Evolutionary conservation across 2,888 invertebrate genomes (phyloP).

Genomic region (Apamea crenata): DNA sequence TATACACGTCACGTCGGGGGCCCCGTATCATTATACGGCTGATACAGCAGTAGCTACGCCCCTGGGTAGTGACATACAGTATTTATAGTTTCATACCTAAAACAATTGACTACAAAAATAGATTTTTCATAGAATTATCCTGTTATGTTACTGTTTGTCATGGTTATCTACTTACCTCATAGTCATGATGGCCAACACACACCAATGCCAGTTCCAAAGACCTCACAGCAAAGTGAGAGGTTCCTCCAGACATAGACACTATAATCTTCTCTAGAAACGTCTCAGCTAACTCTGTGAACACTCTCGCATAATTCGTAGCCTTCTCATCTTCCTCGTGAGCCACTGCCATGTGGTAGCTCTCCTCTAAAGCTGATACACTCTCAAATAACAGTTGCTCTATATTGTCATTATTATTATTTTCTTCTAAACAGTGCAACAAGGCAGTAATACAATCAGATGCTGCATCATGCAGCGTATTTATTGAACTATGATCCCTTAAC

Average conservation of each 20-base stretch:
- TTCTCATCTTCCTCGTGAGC: conserved; percentile 98
- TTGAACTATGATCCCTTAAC: conserved; percentile 91
- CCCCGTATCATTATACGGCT: no score
- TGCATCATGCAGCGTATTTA: conserved; percentile 94
- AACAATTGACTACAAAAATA: neutral
- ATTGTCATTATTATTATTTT: conserved; percentile 93
- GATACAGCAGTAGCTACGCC: no score
- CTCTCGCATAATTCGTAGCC: conserved; percentile 97
- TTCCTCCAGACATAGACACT: conserved; percentile 90
- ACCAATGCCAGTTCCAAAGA: conserved; percentile 96
- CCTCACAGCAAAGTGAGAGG: conserved; percentile 94
- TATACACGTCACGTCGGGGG: no score
- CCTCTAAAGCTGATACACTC: conserved; percentile 94
- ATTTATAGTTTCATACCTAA: neutral
- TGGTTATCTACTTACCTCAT: conserved; percentile 91
- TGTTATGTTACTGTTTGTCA: neutral
- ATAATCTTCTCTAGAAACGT: conserved; percentile 96
- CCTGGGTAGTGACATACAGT: neutral
- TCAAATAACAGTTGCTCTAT: conserved; percentile 95
- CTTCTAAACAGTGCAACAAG: conserved; percentile 95
- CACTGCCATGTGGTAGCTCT: conserved; percentile 97
- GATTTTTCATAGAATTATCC: conserved; percentile 1
- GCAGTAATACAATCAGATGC: conserved; percentile 97
- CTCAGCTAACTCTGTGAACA: conserved; percentile 98
- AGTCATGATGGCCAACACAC: conserved; percentile 99